Evolutionary conservation across 2,888 invertebrate genomes (phyloP).

Genomic region (Mythimna albipuncta): DNA sequence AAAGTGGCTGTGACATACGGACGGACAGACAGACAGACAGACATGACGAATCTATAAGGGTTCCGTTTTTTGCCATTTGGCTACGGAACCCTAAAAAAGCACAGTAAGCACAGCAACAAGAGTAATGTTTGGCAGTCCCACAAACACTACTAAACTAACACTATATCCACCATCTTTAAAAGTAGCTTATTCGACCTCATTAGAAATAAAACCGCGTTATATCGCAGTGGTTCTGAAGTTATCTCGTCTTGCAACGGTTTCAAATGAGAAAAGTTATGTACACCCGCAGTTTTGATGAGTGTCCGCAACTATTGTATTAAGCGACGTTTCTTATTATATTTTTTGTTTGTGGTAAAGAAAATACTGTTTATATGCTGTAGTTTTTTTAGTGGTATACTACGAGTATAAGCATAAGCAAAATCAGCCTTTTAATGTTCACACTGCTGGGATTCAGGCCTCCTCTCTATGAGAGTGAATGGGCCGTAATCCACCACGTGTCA

Average conservation of each 20-base stretch:
- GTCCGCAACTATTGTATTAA: conserved; percentile 47
- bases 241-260: conserved; percentile 56
- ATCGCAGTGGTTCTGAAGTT: conserved; percentile 47
- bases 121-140: too few relatives aligned
- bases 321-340: conserved; percentile 3
- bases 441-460: too few relatives aligned
- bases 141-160: not conserved
- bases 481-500: too few relatives aligned
- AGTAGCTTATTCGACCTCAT: conserved; percentile 30
- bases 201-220: conserved; percentile 41
- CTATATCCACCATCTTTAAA: conserved; percentile 1
- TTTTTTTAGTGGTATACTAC: not conserved
- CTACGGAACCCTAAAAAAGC: too few relatives aligned
- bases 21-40: too few relatives aligned
- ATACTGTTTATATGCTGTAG: not conserved
- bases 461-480: too few relatives aligned
- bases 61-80: too few relatives aligned
- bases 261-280: conserved; percentile 64
- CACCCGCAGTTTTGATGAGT: conserved; percentile 51
- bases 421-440: too few relatives aligned
- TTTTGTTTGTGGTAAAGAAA: not conserved
- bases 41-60: too few relatives aligned
- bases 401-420: too few relatives aligned
- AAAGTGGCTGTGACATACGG: too few relatives aligned
- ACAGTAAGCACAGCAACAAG: too few relatives aligned